phyloP scores from a whole-genome alignment of 2,113 vertebrate genomes.

The Sylvicapra grimmia region DNA sequence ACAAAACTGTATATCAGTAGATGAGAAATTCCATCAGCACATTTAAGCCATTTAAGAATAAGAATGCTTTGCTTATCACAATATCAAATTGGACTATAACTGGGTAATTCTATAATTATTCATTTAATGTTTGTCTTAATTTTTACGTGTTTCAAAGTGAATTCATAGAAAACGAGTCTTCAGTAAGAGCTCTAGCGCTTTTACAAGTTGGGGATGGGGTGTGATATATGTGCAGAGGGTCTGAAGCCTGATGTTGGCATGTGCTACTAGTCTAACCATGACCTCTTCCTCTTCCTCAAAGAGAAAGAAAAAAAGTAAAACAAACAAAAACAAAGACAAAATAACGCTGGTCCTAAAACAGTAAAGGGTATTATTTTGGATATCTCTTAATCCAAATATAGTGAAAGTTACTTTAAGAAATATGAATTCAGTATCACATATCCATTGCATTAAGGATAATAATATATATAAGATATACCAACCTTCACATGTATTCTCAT shows the following conservation, averaged over 20 bases:
- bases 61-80: not conserved
- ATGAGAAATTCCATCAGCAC: not conserved
- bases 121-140: not conserved
- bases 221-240: not conserved
- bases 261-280: not conserved
- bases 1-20: not conserved
- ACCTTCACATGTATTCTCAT: not conserved
- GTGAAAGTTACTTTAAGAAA: not conserved
- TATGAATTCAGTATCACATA: not conserved
- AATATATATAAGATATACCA: not conserved
- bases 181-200: not conserved
- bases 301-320: not conserved
- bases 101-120: not conserved
- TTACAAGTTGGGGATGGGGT: not conserved
- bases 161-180: not conserved
- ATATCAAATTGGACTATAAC: not conserved
- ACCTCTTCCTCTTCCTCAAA: not conserved
- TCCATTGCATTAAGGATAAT: not conserved
- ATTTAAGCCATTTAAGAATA: not conserved
- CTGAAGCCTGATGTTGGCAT: no score
- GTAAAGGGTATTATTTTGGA: not conserved
- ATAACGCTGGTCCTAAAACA: not conserved
- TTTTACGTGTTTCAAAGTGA: not conserved
- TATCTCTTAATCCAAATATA: not conserved
- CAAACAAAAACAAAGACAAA: not conserved